Conservation (phyloP, 1,140 invertebrate genomes). For the Magallana ariakensis region DNA sequence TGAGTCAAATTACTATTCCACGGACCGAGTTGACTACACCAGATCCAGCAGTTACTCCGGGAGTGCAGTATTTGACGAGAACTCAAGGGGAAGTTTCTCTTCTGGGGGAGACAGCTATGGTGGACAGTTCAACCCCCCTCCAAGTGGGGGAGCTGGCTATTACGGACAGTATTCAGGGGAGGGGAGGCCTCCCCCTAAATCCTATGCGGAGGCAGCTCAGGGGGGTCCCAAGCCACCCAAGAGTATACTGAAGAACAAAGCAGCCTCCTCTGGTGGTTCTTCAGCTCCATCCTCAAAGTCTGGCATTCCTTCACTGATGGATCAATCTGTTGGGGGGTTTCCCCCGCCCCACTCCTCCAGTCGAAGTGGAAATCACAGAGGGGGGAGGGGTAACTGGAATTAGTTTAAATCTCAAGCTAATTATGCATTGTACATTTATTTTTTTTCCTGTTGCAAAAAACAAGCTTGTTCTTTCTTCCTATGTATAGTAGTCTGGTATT, state of each 20-base stretch:
- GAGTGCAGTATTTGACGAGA: not conserved
- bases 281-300: not conserved
- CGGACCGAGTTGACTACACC: not conserved
- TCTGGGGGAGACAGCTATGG: not conserved
- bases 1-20: not conserved
- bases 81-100: not conserved
- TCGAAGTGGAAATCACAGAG: not conserved
- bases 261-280: not conserved
- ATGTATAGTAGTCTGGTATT: too few relatives aligned
- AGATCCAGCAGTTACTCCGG: not conserved
- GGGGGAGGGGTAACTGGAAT: slow-evolving; percentile 27
- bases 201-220: slow-evolving; percentile 28
- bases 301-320: not conserved
- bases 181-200: not conserved
- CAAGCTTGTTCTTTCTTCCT: too few relatives aligned
- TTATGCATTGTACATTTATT: too few relatives aligned
- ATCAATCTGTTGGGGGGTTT: not conserved
- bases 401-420: not conserved
- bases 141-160: not conserved
- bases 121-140: not conserved
- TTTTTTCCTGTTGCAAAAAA: too few relatives aligned
- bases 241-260: slow-evolving; percentile 39
- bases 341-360: not conserved
- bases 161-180: slow-evolving; percentile 33
- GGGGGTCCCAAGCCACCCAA: not conserved